A percentile compares a stretch with the other conserved stretches of the same genome.
These are phyloP conservation scores for Phylloscopus whistleri DNA, from an alignment of 2,113 vertebrate genomes.

Conservation along the genomic window DNA sequence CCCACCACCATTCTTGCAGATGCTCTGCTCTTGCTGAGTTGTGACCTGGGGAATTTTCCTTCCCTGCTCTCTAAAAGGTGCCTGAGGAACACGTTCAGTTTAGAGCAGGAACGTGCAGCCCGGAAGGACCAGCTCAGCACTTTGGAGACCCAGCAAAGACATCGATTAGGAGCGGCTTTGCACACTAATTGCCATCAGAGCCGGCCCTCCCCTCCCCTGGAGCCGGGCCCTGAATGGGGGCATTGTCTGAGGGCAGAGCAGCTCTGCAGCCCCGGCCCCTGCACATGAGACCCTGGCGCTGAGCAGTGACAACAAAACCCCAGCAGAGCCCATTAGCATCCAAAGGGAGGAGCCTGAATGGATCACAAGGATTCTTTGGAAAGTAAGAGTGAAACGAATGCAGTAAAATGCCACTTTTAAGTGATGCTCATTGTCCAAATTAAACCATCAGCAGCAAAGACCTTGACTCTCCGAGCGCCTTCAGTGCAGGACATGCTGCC, in stretches of 20 bases:
- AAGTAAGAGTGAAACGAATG: slow-evolving; percentile 52
- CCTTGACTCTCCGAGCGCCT: background rate
- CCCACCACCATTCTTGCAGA: background rate
- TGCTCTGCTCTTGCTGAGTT: background rate
- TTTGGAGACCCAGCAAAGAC: background rate
- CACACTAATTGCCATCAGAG: slow-evolving; percentile 3
- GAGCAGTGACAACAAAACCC: background rate
- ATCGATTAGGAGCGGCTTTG: slow-evolving; percentile 9
- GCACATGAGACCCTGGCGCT: background rate
- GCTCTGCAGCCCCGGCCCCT: background rate
- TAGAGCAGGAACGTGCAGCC: fast-evolving
- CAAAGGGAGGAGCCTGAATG: slow-evolving; percentile 27
- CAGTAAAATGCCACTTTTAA: background rate
- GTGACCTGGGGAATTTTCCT: background rate
- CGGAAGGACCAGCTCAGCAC: background rate
- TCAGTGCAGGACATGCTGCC: background rate
- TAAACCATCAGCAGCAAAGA: slow-evolving; percentile 28
- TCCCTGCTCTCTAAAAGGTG: background rate
- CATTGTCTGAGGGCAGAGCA: slow-evolving; percentile 19
- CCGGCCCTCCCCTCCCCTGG: background rate
- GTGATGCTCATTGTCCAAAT: slow-evolving; percentile 27
- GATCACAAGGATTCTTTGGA: background rate
- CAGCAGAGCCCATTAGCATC: slow-evolving; percentile 55
- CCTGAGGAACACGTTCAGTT: background rate
- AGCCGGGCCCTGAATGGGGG: background rate